Evolutionary conservation across 2,113 vertebrate species (phyloP), one percentile per base, ranked within the genome.

Genomic region (Rhombomys opimus): DNA sequence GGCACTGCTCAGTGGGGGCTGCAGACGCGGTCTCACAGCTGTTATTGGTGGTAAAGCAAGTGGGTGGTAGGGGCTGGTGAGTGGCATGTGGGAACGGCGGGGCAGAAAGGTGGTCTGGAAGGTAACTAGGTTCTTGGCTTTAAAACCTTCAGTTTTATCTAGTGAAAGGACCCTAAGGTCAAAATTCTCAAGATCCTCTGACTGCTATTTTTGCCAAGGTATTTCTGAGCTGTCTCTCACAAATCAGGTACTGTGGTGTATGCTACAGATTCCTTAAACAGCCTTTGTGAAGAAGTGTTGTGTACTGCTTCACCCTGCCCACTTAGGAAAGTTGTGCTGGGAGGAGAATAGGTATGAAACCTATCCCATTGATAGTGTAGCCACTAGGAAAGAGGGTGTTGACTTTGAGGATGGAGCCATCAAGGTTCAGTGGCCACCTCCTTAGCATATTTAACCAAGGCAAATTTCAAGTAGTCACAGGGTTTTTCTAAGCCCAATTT

Each of bases 91-190:
- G 67, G 52, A 80, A 93, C 52, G 22, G 2, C 52, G 9, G 72
- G 82, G 30, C 89, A 20, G 76, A 59, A 52, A 57, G 25, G 30
- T 92, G 46, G 52, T 76, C 59, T 90, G n/a, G 76, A 22, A 30
- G 30, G 5, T 11, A 32, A 52, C 81, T 89, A 54, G 46, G 54
- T 78, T 85, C 93, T 90, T 59, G 27, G 30, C 85, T 91, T 91
- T 93, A 80, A 61, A 93, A 67, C 61, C 32, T 22, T 87, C 50
- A 63, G 7, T 68, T 41, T 89, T 54, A 93, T 61, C 65, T 18
- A 35, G 32, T 57, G 25, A 95, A 63, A 93, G 54, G 46, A 73
- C 87, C 5, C 52, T 15, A 32, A 95, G 52, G 27, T 90, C 96
- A 38, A 88, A 57, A 20, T 77, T 61, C 17, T 38, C 70, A 12